Evolutionary conservation across 2,113 vertebrate genomes (phyloP).

Genomic region (Pseudopodoces humilis): DNA sequence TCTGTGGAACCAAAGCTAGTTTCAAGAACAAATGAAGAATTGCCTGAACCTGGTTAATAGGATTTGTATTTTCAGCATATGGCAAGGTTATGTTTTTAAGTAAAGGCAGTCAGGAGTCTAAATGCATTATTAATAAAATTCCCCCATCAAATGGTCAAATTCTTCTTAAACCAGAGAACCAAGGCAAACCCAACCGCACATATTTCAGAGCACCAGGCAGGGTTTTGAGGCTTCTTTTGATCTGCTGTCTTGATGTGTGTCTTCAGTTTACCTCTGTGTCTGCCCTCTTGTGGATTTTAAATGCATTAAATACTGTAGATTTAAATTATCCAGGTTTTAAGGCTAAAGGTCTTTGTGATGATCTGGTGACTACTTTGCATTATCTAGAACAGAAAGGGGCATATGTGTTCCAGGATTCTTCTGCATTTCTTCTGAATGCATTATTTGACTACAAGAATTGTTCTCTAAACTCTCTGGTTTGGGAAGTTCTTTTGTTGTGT

Average conservation of each 20-base stretch:
- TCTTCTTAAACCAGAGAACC: neutral
- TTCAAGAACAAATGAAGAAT: neutral
- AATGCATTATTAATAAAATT: neutral
- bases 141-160: neutral
- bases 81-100: neutral
- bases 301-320: neutral
- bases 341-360: neutral
- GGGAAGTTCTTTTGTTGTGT: neutral
- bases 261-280: neutral
- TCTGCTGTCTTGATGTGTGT: neutral
- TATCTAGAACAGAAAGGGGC: neutral
- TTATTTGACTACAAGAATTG: neutral
- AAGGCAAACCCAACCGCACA: neutral
- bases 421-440: neutral
- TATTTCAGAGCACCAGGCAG: neutral
- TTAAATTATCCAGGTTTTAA: neutral
- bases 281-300: slow-evolving; percentile 46
- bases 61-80: neutral
- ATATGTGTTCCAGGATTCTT: neutral
- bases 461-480: neutral
- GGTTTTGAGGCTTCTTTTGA: neutral
- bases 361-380: neutral
- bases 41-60: neutral
- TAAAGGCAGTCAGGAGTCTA: neutral
- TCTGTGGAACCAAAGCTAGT: neutral